Conservation (phyloP, 1,140 invertebrate genomes). For the Coenobita brevimanus region DNA sequence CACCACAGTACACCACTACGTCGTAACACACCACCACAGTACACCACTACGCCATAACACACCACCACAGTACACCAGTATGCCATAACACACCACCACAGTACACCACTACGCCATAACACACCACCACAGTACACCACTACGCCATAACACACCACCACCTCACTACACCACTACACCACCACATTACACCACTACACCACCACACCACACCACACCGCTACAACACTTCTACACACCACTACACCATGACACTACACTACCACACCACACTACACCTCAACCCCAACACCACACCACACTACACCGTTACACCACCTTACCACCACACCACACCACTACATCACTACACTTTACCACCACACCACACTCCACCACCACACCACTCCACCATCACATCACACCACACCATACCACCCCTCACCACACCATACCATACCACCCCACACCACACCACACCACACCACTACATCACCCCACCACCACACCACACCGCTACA, state of each 20-base stretch:
- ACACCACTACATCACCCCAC: too few relatives aligned
- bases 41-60: neutral
- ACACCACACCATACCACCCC: too few relatives aligned
- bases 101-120: too few relatives aligned
- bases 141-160: too few relatives aligned
- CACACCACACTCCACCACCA: too few relatives aligned
- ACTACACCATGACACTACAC: neutral
- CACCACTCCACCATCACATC: too few relatives aligned
- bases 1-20: slow-evolving; percentile 3
- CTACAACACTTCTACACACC: neutral
- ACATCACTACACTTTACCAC: too few relatives aligned
- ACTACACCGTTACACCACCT: neutral
- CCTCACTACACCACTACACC: neutral
- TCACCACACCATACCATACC: neutral
- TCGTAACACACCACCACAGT: neutral
- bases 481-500: too few relatives aligned
- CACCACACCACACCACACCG: neutral
- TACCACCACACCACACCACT: too few relatives aligned
- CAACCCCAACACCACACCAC: slow-evolving; percentile 1
- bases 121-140: too few relatives aligned
- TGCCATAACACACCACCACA: neutral
- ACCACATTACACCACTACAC: neutral
- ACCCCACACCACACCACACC: neutral
- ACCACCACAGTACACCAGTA: neutral
- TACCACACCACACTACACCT: neutral